Percentiles rank a stretch among this genome's conserved stretches.
These are phyloP conservation scores for Petrosia ficiformis DNA, from an alignment of 37 sponge, comb jelly and placozoan species.

Conservation along the genomic window DNA sequence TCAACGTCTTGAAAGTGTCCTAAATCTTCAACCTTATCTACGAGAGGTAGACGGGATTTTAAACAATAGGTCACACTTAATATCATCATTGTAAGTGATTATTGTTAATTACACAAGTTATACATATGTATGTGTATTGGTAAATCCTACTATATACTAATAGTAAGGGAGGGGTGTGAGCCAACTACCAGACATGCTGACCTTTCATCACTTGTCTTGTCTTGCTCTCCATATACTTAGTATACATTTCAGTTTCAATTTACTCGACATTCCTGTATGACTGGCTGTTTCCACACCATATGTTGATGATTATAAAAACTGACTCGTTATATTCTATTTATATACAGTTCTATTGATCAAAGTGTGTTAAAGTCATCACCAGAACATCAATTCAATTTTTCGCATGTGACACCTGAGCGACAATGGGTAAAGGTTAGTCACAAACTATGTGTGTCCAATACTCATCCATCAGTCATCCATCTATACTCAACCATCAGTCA, in stretches of 20 bases:
- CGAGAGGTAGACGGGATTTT: constrained; percentile 47
- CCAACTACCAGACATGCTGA: too few species aligned
- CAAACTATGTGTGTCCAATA: neutral
- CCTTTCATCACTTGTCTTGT: too few species aligned
- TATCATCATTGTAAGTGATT: too few species aligned
- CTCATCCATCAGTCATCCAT: too few species aligned
- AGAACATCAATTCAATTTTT: constrained; percentile 53
- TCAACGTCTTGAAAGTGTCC: constrained; percentile 49
- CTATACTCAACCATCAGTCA: too few species aligned
- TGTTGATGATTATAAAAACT: neutral
- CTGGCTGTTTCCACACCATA: neutral
- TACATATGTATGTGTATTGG: neutral
- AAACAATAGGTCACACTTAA: too few species aligned
- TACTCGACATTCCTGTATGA: too few species aligned
- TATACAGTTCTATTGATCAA: too few species aligned
- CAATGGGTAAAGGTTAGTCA: constrained; percentile 57
- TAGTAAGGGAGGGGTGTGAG: too few species aligned
- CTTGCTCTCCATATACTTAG: too few species aligned
- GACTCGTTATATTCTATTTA: too few species aligned
- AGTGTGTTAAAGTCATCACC: too few species aligned
- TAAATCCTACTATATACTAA: neutral
- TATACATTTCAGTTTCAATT: neutral
- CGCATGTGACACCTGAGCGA: constrained; percentile 46
- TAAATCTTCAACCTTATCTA: constrained; percentile 60
- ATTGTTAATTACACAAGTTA: neutral